phyloP scores from a whole-genome alignment of 2,797 vertebrate species.

The Varecia variegata region DNA sequence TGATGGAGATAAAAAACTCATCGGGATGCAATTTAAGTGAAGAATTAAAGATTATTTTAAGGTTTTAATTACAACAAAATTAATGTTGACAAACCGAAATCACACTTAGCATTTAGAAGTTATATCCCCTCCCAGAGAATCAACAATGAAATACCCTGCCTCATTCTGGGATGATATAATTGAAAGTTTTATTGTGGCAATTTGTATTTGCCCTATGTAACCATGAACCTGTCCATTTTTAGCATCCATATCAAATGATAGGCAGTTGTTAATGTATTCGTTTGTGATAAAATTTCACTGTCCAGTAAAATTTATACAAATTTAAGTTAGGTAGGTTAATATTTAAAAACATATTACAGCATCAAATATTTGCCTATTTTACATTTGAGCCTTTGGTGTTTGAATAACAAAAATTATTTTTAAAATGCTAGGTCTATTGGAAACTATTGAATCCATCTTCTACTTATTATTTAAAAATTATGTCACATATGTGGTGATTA shows the following conservation, averaged over 20 bases:
- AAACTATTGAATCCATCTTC: background rate
- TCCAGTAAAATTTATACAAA: background rate
- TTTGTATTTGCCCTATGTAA: background rate
- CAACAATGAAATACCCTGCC: slow-evolving; percentile 29
- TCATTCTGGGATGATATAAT: slow-evolving; percentile 17
- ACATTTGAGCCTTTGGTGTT: background rate
- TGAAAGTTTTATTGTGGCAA: slow-evolving; percentile 21
- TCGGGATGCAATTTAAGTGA: slow-evolving; percentile 33
- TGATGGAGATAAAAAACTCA: slow-evolving; percentile 35
- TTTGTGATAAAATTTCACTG: background rate
- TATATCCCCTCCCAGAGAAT: slow-evolving; percentile 14
- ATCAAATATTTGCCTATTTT: background rate
- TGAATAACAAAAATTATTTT: background rate
- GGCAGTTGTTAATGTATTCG: background rate
- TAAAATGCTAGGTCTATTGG: background rate
- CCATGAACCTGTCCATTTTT: background rate
- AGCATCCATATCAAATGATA: background rate
- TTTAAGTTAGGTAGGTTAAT: background rate
- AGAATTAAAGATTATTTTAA: slow-evolving; percentile 31
- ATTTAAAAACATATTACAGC: background rate
- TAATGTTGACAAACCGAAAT: slow-evolving; percentile 35
- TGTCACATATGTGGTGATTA: background rate
- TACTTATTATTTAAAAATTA: background rate
- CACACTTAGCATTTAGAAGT: background rate
- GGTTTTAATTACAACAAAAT: slow-evolving; percentile 57